phyloP scores from a whole-genome alignment of 1,140 invertebrate species.

The Drosophila simulans region DNA sequence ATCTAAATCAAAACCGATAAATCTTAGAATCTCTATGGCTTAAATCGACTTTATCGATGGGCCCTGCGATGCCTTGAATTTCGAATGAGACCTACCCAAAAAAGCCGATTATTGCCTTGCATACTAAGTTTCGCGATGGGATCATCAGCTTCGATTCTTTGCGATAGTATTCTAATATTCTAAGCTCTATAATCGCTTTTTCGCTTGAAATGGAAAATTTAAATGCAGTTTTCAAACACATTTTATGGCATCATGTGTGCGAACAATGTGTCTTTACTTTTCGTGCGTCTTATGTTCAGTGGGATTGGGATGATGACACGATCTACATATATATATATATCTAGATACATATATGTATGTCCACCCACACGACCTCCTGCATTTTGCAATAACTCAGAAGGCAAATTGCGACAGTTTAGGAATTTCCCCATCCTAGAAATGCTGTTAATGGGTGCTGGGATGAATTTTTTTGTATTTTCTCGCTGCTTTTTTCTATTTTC shows the following conservation, averaged over 20 bases:
- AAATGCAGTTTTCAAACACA: slow-evolving; percentile 44
- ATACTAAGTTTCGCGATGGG: slow-evolving; percentile 29
- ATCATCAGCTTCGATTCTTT: slow-evolving; percentile 16
- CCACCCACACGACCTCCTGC: slow-evolving; percentile 54
- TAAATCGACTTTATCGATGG: slow-evolving; percentile 18
- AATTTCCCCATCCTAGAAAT: slow-evolving; percentile 7
- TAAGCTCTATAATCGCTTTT: slow-evolving; percentile 17
- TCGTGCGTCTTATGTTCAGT: not conserved
- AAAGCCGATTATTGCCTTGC: slow-evolving; percentile 5
- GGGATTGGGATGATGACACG: slow-evolving; percentile 57
- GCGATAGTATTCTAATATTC: slow-evolving; percentile 14
- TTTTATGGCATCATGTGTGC: slow-evolving; percentile 40
- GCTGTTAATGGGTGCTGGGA: slow-evolving; percentile 9
- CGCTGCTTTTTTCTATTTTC: slow-evolving; percentile 68
- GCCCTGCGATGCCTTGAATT: slow-evolving; percentile 26
- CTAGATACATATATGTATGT: not conserved
- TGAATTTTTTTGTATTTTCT: slow-evolving; percentile 14
- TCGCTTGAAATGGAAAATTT: slow-evolving; percentile 34
- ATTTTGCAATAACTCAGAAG: slow-evolving; percentile 73
- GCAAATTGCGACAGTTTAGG: slow-evolving; percentile 72
- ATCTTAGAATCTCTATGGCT: slow-evolving; percentile 7
- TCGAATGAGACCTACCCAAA: slow-evolving; percentile 36
- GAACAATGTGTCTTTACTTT: slow-evolving; percentile 6
- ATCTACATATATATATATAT: slow-evolving; percentile 31
- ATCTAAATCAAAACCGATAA: slow-evolving; percentile 4